phyloP scores from a whole-genome alignment of 2,888 invertebrate genomes.

The Polydrusus pterygomalis region DNA sequence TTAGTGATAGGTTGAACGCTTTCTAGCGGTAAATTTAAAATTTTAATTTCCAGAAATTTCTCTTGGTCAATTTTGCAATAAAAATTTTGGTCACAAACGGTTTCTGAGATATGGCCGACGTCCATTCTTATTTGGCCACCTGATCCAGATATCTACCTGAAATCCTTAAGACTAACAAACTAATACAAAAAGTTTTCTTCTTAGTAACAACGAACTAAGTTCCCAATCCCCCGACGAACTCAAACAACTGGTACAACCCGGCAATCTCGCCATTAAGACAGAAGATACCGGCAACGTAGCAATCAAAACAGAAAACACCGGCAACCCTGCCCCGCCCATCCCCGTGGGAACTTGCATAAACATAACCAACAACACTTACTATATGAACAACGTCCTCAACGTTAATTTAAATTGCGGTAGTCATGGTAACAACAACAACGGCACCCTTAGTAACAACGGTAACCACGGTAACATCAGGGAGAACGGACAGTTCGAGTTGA shows the following conservation, averaged over 20 bases:
- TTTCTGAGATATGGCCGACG: too few species aligned
- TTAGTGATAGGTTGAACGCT: too few species aligned
- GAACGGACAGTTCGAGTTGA: constrained; percentile 58
- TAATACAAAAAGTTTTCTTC: background rate
- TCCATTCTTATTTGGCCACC: too few species aligned
- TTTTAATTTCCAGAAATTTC: too few species aligned
- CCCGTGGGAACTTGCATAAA: constrained; percentile 34
- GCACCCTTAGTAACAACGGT: constrained; percentile 50
- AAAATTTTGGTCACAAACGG: too few species aligned
- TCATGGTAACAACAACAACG: constrained; percentile 19
- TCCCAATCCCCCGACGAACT: constrained; percentile 8
- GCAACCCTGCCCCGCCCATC: constrained; percentile 15
- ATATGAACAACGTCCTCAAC: constrained; percentile 49
- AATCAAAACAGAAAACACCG: constrained; percentile 13
- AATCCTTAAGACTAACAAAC: too few species aligned
- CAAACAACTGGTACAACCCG: background rate
- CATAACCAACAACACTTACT: constrained; percentile 51
- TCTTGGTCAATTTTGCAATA: too few species aligned
- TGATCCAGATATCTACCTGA: too few species aligned
- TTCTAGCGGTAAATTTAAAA: too few species aligned
- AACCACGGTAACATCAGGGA: constrained; percentile 51
- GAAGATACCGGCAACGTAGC: constrained; percentile 8
- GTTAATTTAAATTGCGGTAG: constrained; percentile 48
- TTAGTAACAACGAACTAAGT: constrained; percentile 25
- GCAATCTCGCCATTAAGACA: constrained; percentile 10